Conservation (phyloP, 2,888 invertebrate species). For the Gryllus longicercus region DNA sequence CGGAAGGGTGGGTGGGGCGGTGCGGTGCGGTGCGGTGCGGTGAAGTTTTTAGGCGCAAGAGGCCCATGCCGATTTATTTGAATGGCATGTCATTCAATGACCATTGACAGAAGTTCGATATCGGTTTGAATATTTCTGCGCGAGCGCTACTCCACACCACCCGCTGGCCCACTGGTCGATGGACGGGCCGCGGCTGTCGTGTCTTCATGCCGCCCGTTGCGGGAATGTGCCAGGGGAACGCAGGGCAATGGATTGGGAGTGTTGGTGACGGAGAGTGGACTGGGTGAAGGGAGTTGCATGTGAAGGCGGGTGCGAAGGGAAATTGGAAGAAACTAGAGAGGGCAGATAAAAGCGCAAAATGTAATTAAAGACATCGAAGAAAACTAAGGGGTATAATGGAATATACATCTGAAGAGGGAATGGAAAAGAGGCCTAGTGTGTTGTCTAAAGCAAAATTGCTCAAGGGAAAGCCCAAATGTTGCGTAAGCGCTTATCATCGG, state of each 20-base stretch:
- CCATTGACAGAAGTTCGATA: conserved; percentile 2
- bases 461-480: too few relatives aligned
- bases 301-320: too few relatives aligned
- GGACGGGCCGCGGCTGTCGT: background rate
- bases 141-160: background rate
- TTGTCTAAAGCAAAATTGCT: too few relatives aligned
- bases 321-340: too few relatives aligned
- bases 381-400: too few relatives aligned
- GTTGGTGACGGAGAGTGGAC: background rate
- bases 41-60: background rate
- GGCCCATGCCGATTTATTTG: background rate
- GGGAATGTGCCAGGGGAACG: background rate
- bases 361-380: too few relatives aligned
- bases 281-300: background rate
- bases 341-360: too few relatives aligned
- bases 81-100: background rate
- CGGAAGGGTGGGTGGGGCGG: too few relatives aligned
- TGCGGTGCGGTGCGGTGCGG: background rate
- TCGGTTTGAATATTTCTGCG: background rate
- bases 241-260: background rate
- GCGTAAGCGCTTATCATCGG: too few relatives aligned
- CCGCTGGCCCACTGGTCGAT: background rate
- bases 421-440: too few relatives aligned
- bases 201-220: background rate
- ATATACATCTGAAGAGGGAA: too few relatives aligned